A percentile compares a stretch with the other conserved stretches of the same genome.
phyloP scores from a whole-genome alignment of 1,140 invertebrate genomes.

The Drosophila sucinea region DNA sequence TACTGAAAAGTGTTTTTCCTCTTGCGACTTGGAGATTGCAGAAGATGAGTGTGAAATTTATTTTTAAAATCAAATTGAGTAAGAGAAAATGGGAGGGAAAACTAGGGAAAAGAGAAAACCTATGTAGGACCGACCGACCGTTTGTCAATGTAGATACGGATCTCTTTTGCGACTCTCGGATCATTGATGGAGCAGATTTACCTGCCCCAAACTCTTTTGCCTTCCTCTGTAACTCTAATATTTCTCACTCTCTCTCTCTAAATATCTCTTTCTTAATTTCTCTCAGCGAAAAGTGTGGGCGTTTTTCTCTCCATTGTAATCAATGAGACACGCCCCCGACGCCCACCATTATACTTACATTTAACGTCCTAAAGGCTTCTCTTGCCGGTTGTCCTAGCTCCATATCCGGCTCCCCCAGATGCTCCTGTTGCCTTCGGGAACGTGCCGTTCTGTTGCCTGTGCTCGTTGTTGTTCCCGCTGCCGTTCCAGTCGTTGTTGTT shows the following conservation, averaged over 20 bases:
- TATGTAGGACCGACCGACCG: neutral
- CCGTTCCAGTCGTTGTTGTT: constrained; percentile 2
- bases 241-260: neutral
- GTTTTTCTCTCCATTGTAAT: constrained; percentile 16
- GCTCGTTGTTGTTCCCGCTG: neutral
- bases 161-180: neutral
- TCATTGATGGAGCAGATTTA: neutral
- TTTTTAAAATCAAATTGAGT: constrained; percentile 58
- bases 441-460: constrained; percentile 32
- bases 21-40: constrained; percentile 13
- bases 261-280: neutral
- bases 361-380: constrained; percentile 60
- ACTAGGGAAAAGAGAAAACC: constrained; percentile 28
- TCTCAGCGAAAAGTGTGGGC: constrained; percentile 22
- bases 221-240: neutral
- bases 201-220: neutral
- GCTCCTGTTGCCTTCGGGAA: constrained; percentile 50
- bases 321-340: neutral
- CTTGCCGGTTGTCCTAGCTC: constrained; percentile 64
- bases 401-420: constrained; percentile 56
- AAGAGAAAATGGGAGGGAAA: constrained; percentile 29
- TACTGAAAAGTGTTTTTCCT: constrained; percentile 52
- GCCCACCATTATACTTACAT: constrained; percentile 48
- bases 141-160: neutral
- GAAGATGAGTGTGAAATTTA: constrained; percentile 62